Conservation (phyloP, 2,888 invertebrate genomes). For the Plemyria rubiginata region DNA sequence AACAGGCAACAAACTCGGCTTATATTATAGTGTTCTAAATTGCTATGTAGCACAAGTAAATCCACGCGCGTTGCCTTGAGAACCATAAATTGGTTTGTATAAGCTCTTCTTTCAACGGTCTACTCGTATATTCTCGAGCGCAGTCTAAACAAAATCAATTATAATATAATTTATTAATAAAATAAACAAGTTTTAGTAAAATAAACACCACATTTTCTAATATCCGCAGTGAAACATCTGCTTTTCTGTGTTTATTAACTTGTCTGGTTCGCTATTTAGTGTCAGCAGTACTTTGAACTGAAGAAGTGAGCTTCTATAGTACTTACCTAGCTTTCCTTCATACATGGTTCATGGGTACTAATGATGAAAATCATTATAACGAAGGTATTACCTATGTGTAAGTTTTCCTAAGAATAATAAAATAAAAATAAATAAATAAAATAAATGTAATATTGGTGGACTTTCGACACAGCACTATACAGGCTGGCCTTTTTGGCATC, state of each 20-base stretch:
- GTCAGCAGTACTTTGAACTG: conserved; percentile 29
- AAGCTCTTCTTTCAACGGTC: conserved; percentile 38
- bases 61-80: not conserved
- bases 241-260: conserved; percentile 22
- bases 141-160: conserved; percentile 40
- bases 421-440: no score
- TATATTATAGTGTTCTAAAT: no score
- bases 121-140: conserved; percentile 37
- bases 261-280: conserved; percentile 11
- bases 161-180: conserved; percentile 15
- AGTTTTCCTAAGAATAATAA: no score
- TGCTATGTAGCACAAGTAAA: conserved; percentile 1
- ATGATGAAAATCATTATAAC: no score
- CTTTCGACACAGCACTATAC: no score
- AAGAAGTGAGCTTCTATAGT: not conserved
- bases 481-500: no score
- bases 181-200: conserved; percentile 3
- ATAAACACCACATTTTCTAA: conserved; percentile 20
- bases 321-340: no score
- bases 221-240: conserved; percentile 16
- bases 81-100: conserved; percentile 9
- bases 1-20: no score
- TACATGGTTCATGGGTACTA: no score
- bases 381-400: no score
- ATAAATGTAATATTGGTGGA: no score